phyloP scores from a whole-genome alignment of 2,113 vertebrate species.

The Irena cyanogastra region DNA sequence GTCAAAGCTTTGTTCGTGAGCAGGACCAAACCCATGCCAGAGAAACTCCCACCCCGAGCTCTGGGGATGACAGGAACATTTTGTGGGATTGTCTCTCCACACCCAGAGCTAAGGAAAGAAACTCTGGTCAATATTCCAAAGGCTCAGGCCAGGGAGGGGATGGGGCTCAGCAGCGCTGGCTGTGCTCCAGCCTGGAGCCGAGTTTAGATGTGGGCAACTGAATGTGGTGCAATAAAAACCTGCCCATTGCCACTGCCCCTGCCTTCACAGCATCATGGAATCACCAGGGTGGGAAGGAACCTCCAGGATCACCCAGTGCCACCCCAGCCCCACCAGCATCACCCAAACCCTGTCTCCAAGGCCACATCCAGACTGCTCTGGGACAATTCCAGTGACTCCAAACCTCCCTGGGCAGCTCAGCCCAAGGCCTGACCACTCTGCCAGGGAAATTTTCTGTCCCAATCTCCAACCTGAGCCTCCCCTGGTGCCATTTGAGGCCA shows the following conservation, averaged over 20 bases:
- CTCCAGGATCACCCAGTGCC: accelerated
- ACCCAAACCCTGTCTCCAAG: background rate
- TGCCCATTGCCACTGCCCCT: background rate
- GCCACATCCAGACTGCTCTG: background rate
- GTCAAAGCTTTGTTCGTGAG: background rate
- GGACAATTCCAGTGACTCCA: background rate
- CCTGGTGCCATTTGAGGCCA: background rate
- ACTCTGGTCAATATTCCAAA: background rate
- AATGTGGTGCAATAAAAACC: background rate
- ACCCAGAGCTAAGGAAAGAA: background rate
- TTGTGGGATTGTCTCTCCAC: conserved; percentile 6
- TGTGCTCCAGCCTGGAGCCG: background rate
- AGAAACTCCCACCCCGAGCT: background rate
- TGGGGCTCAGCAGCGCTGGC: background rate
- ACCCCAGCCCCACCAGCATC: background rate
- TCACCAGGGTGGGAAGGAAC: accelerated
- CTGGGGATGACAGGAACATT: background rate
- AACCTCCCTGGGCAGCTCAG: background rate
- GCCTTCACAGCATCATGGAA: background rate
- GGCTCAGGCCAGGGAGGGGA: background rate
- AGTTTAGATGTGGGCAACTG: background rate
- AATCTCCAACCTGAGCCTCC: background rate
- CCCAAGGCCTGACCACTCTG: too few relatives aligned
- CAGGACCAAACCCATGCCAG: background rate
- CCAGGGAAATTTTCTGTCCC: background rate